Percentiles rank a stretch among this genome's conserved stretches.
phyloP scores from a whole-genome alignment of 2,888 invertebrate species.

The Autographa gamma region DNA sequence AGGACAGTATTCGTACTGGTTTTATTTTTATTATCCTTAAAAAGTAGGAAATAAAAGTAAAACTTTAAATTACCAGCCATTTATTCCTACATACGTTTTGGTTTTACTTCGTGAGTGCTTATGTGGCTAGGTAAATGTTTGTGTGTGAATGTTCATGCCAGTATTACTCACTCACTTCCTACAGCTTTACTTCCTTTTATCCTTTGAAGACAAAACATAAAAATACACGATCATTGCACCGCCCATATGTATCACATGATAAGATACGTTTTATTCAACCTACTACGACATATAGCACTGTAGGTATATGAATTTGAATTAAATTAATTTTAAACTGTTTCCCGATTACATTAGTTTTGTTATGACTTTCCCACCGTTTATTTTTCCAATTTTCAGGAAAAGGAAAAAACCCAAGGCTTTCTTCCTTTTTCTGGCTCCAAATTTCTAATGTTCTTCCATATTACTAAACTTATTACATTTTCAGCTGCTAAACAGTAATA shows the following conservation, averaged over 20 bases:
- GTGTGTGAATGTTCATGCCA: constrained; percentile 1
- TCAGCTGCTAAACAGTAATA: too few relatives aligned
- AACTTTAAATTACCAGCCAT: background rate
- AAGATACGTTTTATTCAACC: too few relatives aligned
- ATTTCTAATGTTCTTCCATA: constrained; percentile 23
- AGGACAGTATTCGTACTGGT: background rate
- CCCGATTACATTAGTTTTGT: background rate
- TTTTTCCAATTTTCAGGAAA: too few relatives aligned
- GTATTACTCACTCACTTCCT: background rate
- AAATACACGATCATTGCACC: too few relatives aligned
- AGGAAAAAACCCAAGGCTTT: constrained; percentile 24
- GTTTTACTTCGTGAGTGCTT: background rate
- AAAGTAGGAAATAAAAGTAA: background rate
- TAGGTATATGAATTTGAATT: too few relatives aligned
- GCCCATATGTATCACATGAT: too few relatives aligned
- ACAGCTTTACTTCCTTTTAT: too few relatives aligned
- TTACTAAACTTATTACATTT: too few relatives aligned
- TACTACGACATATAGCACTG: too few relatives aligned
- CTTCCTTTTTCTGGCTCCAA: constrained; percentile 37
- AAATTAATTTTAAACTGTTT: too few relatives aligned
- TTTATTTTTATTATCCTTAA: constrained; percentile 1
- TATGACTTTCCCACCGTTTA: constrained; percentile 1
- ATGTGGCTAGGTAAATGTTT: background rate
- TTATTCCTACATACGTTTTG: background rate
- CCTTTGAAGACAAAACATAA: too few relatives aligned